A percentile compares a stretch with the other conserved stretches of the same genome.
Evolutionary conservation across 2,113 vertebrate genomes (phyloP).

Genomic region (Amazona guildingii): DNA sequence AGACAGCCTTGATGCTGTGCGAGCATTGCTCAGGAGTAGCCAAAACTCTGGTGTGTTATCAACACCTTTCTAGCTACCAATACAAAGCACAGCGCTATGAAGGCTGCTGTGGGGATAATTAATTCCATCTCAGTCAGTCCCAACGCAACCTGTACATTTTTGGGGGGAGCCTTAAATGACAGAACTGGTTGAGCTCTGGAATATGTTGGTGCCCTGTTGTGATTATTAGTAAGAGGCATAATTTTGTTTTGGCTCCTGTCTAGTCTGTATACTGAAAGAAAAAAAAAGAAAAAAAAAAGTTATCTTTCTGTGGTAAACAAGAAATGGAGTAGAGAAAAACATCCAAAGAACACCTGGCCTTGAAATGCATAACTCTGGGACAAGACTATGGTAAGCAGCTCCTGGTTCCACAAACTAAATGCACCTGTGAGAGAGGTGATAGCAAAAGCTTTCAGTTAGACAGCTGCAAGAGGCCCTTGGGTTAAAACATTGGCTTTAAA

Average conservation of each 20-base stretch:
- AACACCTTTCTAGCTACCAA: background rate
- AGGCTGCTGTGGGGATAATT: background rate
- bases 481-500: background rate
- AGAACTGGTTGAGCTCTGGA: background rate
- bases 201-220: background rate
- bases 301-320: background rate
- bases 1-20: background rate
- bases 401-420: background rate
- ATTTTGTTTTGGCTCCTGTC: background rate
- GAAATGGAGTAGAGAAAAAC: accelerated
- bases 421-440: background rate
- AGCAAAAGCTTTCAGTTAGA: background rate
- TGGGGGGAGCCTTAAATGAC: accelerated
- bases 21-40: background rate
- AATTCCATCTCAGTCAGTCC: background rate
- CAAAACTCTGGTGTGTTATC: background rate
- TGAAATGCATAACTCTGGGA: background rate
- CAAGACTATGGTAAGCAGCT: background rate
- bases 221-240: background rate
- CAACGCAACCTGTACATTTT: background rate
- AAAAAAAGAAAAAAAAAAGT: too few species aligned
- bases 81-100: background rate
- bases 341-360: background rate
- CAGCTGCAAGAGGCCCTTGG: background rate
- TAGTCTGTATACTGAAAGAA: background rate